A percentile compares a stretch with the other conserved stretches of the same genome.
Conservation (phyloP, 2,113 vertebrate species). For the Halichoerus grypus region DNA sequence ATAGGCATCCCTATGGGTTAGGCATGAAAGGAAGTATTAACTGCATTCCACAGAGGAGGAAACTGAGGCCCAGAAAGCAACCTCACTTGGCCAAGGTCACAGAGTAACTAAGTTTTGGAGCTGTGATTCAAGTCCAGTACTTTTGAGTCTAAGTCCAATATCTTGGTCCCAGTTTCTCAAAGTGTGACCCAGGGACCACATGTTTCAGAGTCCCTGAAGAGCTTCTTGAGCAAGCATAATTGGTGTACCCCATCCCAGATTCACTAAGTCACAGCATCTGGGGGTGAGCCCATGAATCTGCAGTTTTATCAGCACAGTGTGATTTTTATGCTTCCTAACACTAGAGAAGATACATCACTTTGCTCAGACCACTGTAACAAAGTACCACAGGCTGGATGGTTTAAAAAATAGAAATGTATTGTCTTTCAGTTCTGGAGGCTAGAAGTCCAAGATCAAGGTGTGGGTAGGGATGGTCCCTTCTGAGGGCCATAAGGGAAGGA, state of each 20-base stretch:
- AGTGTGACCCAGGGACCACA: neutral
- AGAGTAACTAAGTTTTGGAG: neutral
- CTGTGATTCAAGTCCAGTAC: neutral
- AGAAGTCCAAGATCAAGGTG: neutral
- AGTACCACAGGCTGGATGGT: neutral
- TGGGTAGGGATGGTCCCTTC: neutral
- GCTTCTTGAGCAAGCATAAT: neutral
- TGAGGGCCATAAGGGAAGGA: neutral
- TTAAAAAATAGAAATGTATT: neutral
- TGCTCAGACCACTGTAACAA: neutral
- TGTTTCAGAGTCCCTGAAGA: neutral
- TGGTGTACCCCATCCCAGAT: neutral
- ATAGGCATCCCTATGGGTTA: neutral
- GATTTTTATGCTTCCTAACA: neutral
- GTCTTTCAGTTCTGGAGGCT: neutral
- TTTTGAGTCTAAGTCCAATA: neutral
- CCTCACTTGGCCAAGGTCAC: neutral
- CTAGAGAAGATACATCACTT: neutral
- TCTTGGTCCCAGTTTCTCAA: neutral
- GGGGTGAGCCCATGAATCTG: neutral
- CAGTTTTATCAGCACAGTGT: neutral
- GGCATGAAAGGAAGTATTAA: neutral
- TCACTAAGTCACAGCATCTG: neutral
- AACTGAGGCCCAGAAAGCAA: slow-evolving; percentile 6
- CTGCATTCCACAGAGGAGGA: neutral